Conservation (phyloP, 2,113 vertebrate genomes). For the Acanthochromis polyacanthus region DNA sequence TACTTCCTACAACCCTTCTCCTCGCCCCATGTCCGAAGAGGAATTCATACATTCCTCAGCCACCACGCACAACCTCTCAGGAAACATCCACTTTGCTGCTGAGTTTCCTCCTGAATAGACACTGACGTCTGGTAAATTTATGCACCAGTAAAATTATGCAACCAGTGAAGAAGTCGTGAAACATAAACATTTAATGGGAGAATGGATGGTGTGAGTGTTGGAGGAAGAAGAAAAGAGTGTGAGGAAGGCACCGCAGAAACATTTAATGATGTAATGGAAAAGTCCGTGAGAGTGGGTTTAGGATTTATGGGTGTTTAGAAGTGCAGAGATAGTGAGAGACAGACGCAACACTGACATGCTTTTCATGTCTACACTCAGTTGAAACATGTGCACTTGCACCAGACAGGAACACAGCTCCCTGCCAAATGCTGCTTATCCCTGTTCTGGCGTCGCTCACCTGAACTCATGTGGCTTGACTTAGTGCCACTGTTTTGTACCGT, state of each 20-base stretch:
- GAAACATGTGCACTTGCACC: constrained; percentile 33
- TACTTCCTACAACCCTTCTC: constrained; percentile 5
- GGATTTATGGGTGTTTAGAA: constrained; percentile 34
- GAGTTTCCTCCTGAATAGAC: constrained; percentile 36
- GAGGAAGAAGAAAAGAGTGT: background rate
- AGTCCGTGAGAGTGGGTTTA: constrained; percentile 29
- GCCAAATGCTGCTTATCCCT: constrained; percentile 61
- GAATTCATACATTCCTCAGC: constrained; percentile 71
- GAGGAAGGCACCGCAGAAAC: constrained; percentile 34
- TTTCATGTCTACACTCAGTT: constrained; percentile 20
- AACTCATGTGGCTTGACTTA: constrained; percentile 65
- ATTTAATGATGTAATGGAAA: constrained; percentile 71
- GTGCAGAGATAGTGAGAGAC: constrained; percentile 7
- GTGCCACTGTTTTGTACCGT: constrained; percentile 52
- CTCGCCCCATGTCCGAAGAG: constrained; percentile 39
- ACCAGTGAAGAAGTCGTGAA: constrained; percentile 7
- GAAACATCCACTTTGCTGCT: constrained; percentile 58
- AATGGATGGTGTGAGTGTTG: constrained; percentile 1
- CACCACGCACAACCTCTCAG: constrained; percentile 47
- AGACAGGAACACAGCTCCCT: constrained; percentile 28
- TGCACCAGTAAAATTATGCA: constrained; percentile 33
- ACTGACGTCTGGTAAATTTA: constrained; percentile 33
- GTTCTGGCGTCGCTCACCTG: constrained; percentile 41
- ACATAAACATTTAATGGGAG: constrained; percentile 10
- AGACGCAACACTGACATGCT: constrained; percentile 26